These are phyloP conservation scores for Sylvia atricapilla DNA, from an alignment of 2,113 vertebrate species.

Conservation along the genomic window DNA sequence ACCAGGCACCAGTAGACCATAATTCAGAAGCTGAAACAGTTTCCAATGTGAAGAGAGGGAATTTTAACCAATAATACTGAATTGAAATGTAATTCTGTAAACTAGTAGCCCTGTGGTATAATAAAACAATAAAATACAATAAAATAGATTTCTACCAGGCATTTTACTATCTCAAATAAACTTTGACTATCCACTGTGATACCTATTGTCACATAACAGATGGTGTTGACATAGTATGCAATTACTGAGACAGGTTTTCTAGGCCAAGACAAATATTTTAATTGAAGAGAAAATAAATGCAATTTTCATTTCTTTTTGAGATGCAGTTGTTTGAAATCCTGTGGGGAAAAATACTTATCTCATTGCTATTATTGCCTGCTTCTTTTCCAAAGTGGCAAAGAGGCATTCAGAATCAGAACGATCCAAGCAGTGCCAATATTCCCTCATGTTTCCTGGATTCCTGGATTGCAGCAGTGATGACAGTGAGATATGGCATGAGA, in stretches of 20 bases:
- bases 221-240: not conserved
- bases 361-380: not conserved
- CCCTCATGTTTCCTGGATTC: not conserved
- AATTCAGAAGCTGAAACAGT: not conserved
- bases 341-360: not conserved
- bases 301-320: not conserved
- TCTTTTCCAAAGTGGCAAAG: not conserved
- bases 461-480: not conserved
- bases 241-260: constrained; percentile 7
- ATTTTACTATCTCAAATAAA: not conserved
- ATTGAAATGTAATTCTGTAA: not conserved
- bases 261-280: constrained; percentile 30
- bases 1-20: not conserved
- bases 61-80: not conserved
- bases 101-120: not conserved
- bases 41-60: not conserved
- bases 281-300: not conserved
- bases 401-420: not conserved
- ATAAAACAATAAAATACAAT: not conserved
- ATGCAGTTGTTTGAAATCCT: not conserved
- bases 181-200: not conserved
- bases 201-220: not conserved
- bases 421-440: not conserved
- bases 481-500: not conserved
- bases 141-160: not conserved